Evolutionary conservation across 1,140 invertebrate species (phyloP), one percentile per base, ranked within the genome.

Genomic region (Oreohelix idahoensis): DNA sequence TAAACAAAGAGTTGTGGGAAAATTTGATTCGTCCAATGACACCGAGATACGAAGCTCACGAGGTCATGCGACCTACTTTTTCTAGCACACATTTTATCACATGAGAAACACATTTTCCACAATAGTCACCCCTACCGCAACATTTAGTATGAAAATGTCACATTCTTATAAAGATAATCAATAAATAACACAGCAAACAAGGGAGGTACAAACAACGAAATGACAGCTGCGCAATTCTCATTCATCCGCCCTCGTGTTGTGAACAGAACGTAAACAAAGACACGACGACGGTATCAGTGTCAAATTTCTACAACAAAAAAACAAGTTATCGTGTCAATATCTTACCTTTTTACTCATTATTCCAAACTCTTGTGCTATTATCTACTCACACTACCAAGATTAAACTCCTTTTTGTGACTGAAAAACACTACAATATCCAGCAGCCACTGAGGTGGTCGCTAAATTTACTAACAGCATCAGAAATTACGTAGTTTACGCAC

Each of bases 281-380:
- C 84, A 79, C 80, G 84, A 83, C 69, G 85, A 80, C 70, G 81
- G 81, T 73, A 49, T 39, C 32, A 75, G 74, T 32, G 13, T 73
- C 71, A 73, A 4, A 66, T 32, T 66, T 32, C 63, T 32, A 66
- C 63, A 66, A 10, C 23, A 29, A 66, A 66, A 29, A 17, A 29
- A 66, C n/a, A 29, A 66, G 29, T 15, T 8, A 66, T 32, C 63
- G 5, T 8, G 29, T 32, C 5, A 11, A 76, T 76, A 69, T 29
- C 87, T 86, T 83, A 89, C 87, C 88, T 89, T 89, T 85, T 89
- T 89, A 84, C 88, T 89, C 88, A 89, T 89, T 66, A 83, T 86
- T 86, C 80, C 76, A 66, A n/a, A 74, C 71, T 2, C 13, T 39
- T 35, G 63, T 32, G 29, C 2, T 66, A 1, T 66, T 32, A 10